Conservation (phyloP, 2,888 invertebrate genomes). For the Oithona nana region DNA sequence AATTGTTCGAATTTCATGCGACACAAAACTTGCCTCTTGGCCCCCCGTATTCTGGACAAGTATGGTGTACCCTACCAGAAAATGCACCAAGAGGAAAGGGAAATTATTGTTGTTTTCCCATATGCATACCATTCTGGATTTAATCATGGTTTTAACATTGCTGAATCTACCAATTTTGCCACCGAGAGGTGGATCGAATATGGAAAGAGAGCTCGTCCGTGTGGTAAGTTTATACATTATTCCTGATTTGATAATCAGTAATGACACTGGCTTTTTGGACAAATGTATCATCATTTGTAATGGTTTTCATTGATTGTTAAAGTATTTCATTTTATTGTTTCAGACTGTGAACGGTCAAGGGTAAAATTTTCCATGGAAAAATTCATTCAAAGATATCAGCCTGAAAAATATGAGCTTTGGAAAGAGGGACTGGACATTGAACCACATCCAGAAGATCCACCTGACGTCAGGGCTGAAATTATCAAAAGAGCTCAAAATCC, state of each 20-base stretch:
- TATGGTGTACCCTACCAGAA: conserved; percentile 13
- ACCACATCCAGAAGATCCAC: conserved; percentile 15
- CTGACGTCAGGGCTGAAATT: conserved; percentile 6
- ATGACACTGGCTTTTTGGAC: too few species aligned
- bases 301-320: too few species aligned
- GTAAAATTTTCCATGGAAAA: conserved; percentile 1
- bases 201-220: conserved; percentile 11
- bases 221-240: too few species aligned
- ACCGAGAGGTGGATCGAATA: conserved; percentile 15
- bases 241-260: too few species aligned
- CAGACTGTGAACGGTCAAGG: not conserved
- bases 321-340: too few species aligned
- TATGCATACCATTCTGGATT: conserved; percentile 16
- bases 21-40: conserved; percentile 11
- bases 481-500: not conserved
- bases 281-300: too few species aligned
- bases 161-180: conserved; percentile 17
- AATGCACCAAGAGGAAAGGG: conserved; percentile 13
- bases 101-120: conserved; percentile 14
- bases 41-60: conserved; percentile 9
- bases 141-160: conserved; percentile 17
- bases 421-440: conserved; percentile 4
- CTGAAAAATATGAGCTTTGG: conserved; percentile 11
- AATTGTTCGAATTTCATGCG: conserved; percentile 15
- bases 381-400: conserved; percentile 9